A percentile compares a stretch with the other conserved stretches of the same genome.
Evolutionary conservation across 2,888 invertebrate species (phyloP).

Genomic region (Orthosia gothica): DNA sequence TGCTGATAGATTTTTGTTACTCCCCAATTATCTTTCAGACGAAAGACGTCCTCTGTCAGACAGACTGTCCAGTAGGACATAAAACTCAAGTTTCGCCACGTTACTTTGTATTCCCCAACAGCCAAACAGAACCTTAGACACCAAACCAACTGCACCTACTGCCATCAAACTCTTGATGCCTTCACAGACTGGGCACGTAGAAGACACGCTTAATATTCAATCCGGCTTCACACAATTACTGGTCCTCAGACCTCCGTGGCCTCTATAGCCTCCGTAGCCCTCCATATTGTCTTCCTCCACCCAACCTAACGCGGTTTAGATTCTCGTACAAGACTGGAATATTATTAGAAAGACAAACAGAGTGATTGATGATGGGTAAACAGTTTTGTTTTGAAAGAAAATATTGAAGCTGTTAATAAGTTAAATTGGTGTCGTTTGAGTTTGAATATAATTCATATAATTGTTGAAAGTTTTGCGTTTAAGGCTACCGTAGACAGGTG

Average conservation of each 20-base stretch:
- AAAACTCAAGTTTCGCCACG: too few relatives aligned
- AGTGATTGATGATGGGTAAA: constrained; percentile 58
- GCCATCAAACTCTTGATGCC: background rate
- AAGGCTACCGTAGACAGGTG: too few relatives aligned
- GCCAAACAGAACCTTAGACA: background rate
- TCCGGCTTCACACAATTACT: constrained; percentile 67
- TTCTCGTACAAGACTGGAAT: constrained; percentile 55
- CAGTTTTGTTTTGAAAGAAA: constrained; percentile 53
- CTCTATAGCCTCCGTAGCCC: constrained; percentile 40
- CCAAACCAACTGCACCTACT: constrained; percentile 38
- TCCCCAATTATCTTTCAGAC: too few relatives aligned
- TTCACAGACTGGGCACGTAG: constrained; percentile 53
- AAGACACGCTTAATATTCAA: constrained; percentile 65
- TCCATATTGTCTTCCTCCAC: constrained; percentile 58
- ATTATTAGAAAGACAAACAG: constrained; percentile 56
- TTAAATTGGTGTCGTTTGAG: constrained; percentile 42
- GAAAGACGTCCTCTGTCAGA: too few relatives aligned
- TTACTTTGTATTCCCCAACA: background rate
- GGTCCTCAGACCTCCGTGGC: constrained; percentile 45
- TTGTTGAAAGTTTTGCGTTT: constrained; percentile 14
- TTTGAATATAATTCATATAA: constrained; percentile 28
- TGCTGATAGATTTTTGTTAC: background rate
- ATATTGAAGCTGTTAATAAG: constrained; percentile 41
- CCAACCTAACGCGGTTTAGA: constrained; percentile 60
- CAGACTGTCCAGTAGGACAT: too few relatives aligned